A percentile compares a stretch with the other conserved stretches of the same genome.
These are phyloP conservation scores for Sturnira hondurensis DNA, from an alignment of 2,113 vertebrate genomes.

Conservation along the genomic window DNA sequence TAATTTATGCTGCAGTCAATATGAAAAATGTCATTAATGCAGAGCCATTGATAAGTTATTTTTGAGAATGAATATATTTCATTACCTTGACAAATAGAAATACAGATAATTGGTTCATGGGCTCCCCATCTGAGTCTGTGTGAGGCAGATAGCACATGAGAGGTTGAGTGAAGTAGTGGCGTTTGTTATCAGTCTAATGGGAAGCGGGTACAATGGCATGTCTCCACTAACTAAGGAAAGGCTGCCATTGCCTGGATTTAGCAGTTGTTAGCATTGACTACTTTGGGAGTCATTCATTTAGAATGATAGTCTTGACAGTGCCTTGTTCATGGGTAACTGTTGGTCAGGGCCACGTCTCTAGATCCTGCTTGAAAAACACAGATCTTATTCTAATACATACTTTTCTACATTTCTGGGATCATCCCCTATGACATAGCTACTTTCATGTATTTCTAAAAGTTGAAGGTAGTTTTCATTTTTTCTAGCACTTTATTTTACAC, in stretches of 20 bases:
- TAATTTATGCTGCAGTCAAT: not conserved
- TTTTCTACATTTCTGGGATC: not conserved
- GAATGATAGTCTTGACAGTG: not conserved
- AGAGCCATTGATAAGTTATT: not conserved
- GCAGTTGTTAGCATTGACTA: not conserved
- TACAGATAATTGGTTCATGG: not conserved
- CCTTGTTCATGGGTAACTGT: not conserved
- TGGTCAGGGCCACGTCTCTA: not conserved
- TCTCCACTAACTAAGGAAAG: not conserved
- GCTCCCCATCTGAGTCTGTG: not conserved
- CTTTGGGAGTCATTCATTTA: not conserved
- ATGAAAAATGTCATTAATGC: conserved; percentile 27
- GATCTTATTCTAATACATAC: not conserved
- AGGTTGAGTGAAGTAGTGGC: rapidly evolving
- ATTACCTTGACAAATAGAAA: not conserved
- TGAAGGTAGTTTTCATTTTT: not conserved
- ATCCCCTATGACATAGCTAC: not conserved
- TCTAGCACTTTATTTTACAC: not conserved
- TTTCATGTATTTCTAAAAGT: not conserved
- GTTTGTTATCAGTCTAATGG: conserved; percentile 15
- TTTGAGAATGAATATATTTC: not conserved
- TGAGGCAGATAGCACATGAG: not conserved
- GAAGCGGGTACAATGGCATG: not conserved
- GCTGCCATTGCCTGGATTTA: not conserved
- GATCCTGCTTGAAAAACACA: not conserved